Evolutionary conservation across 1,140 invertebrate species (phyloP), one percentile per base, ranked within the genome.

Genomic region (Pantala flavescens): DNA sequence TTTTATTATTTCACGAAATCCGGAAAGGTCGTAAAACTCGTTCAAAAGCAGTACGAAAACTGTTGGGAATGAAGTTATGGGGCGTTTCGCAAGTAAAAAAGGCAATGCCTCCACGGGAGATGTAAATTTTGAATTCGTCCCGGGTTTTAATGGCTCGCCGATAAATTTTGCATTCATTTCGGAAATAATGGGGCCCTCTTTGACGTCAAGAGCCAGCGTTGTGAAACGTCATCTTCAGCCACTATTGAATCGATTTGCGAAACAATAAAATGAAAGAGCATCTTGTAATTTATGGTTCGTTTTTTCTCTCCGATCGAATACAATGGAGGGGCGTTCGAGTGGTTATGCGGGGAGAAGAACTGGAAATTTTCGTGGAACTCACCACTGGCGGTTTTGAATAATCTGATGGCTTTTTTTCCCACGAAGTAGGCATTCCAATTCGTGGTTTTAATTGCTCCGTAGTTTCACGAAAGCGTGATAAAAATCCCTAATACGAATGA

Each of bases 131-230:
- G 49, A 21, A 63, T 63, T 63, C 49, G 49, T 21, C 49, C 49
- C n/a, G 49, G 49, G 49, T 63, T 63, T 63, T 63, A 63, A 63
- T 63, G 12, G 49, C 49, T 12, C 16, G 12, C 49, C 49, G 49
- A 63, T 63, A 63, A 63, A 63, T 63, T 63, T 63, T 63, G 49
- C 49, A 63, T 63, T 63, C 49, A 63, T 63, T 63, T 63, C 49
- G 49, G 49, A 63, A 63, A 63, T 63, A 63, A 63, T 63, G 49
- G 49, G 28, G 28, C 28, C 9, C 28, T 36, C 28, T 36, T 36
- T 63, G 49, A 63, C 49, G 49, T 63, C 49, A 63, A 63, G 49
- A 21, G 49, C 49, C 49, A 63, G 12, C 49, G 49, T 63, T 63
- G 49, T 63, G 28, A 36, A 63, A 63, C 49, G 49, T 63, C 49